phyloP scores from a whole-genome alignment of 2,113 vertebrate species.

The Capreolus pygargus region DNA sequence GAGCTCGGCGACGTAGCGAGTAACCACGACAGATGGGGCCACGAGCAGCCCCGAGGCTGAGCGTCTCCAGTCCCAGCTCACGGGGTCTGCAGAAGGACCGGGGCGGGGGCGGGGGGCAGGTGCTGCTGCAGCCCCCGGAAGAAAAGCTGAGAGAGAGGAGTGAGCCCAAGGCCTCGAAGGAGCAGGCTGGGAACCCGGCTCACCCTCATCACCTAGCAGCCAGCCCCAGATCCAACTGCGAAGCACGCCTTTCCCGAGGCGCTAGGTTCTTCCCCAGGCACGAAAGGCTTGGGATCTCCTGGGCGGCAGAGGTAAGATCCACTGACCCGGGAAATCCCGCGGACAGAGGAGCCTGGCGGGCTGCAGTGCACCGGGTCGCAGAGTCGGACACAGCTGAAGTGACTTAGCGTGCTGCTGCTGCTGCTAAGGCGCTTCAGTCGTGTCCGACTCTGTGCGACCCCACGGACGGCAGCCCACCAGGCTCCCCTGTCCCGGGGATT shows the following conservation, averaged over 20 bases:
- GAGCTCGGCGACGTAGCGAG: rapidly evolving
- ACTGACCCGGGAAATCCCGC: neutral
- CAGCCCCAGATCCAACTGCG: rapidly evolving
- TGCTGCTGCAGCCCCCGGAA: neutral
- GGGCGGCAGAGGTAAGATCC: neutral
- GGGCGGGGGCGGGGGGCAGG: no score
- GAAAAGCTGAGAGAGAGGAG: neutral
- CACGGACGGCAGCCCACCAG: no score
- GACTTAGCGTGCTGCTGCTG: neutral
- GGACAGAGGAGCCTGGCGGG: neutral
- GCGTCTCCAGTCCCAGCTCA: rapidly evolving
- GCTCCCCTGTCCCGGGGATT: no score
- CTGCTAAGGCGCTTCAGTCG: no score
- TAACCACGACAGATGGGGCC: neutral
- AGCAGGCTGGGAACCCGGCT: neutral
- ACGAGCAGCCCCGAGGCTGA: neutral
- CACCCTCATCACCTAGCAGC: rapidly evolving
- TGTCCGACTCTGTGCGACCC: no score
- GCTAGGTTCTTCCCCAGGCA: neutral
- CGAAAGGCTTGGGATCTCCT: no score
- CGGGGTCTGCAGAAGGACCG: neutral
- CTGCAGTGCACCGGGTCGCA: rapidly evolving
- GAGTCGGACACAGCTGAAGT: neutral
- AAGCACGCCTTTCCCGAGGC: no score
- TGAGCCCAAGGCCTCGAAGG: rapidly evolving